These are phyloP conservation scores for human (Homo sapiens) DNA, from an alignment of 2,113 vertebrate genomes.

Conservation along the genomic window DNA sequence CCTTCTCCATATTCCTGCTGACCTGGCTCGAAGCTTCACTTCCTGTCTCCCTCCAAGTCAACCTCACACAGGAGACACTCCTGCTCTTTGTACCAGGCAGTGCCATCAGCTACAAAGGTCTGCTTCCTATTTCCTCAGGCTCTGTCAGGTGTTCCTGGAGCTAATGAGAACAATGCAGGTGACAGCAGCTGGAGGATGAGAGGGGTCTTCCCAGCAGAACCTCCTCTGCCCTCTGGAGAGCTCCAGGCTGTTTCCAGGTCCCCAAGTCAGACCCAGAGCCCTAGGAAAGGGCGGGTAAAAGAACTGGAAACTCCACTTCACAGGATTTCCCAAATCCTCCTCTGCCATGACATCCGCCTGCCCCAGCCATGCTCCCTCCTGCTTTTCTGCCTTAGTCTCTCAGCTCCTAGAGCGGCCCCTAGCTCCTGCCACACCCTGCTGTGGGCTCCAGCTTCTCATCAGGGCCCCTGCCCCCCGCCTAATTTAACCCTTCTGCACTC, in stretches of 20 bases:
- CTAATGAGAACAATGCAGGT: not conserved
- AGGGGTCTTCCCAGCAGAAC: not conserved
- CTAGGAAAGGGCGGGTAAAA: not conserved
- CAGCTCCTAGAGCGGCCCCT: not conserved
- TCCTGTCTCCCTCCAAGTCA: not conserved
- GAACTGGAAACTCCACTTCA: not conserved
- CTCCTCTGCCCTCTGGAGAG: not conserved
- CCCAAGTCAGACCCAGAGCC: not conserved
- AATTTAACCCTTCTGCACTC: not conserved
- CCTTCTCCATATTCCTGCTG: not conserved
- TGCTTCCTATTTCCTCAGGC: not conserved
- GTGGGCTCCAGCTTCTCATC: not conserved
- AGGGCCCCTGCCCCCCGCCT: not conserved
- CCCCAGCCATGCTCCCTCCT: not conserved
- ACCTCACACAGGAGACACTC: fast-evolving
- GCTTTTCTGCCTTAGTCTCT: not conserved
- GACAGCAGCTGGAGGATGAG: not conserved
- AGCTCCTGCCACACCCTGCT: not conserved
- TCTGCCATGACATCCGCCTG: not conserved
- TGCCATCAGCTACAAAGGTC: not conserved
- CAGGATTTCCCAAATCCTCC: not conserved
- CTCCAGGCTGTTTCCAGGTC: not conserved
- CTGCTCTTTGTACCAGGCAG: not conserved
- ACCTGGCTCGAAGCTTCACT: not conserved
- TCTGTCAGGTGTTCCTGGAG: not conserved